A percentile compares a stretch with the other conserved stretches of the same genome.
Evolutionary conservation across 2,113 vertebrate genomes (phyloP).

Genomic region (Triplophysa tibetana): DNA sequence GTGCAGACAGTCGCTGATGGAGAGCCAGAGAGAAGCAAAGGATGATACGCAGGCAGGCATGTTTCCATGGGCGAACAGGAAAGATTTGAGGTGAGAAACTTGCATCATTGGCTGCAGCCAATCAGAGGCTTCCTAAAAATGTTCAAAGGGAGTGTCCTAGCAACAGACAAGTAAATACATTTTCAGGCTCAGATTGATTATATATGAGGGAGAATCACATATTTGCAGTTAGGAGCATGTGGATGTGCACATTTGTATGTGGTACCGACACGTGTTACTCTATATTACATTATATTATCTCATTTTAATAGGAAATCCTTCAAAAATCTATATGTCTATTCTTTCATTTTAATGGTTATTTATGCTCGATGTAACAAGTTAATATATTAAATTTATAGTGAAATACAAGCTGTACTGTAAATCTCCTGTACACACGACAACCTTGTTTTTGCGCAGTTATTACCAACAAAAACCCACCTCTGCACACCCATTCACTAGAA

Average conservation of each 20-base stretch:
- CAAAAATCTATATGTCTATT: no score
- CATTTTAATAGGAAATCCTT: no score
- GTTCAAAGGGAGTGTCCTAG: constrained; percentile 85
- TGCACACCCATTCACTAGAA: constrained; percentile 47
- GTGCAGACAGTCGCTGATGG: constrained; percentile 7
- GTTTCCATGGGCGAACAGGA: constrained; percentile 75
- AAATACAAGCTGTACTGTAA: no score
- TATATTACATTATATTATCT: neutral
- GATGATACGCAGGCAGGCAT: constrained; percentile 67
- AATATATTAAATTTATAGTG: no score
- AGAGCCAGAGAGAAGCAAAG: constrained; percentile 36
- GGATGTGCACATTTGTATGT: no score
- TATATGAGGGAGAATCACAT: constrained; percentile 38
- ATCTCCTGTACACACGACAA: no score
- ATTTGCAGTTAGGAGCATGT: no score
- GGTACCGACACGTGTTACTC: neutral
- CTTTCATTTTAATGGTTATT: no score
- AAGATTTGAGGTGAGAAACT: constrained; percentile 77
- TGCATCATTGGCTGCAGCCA: constrained; percentile 76
- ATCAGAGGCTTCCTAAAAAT: constrained; percentile 70
- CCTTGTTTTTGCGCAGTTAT: no score
- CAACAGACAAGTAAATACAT: constrained; percentile 80
- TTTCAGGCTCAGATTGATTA: constrained; percentile 65
- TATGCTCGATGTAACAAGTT: no score
- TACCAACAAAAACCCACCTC: neutral